Evolutionary conservation across 30 jellyfish, hydroid and myxozoan genomes (phyloP), one percentile per base, ranked within the genome.

Genomic region (Turritopsis dohrnii): DNA sequence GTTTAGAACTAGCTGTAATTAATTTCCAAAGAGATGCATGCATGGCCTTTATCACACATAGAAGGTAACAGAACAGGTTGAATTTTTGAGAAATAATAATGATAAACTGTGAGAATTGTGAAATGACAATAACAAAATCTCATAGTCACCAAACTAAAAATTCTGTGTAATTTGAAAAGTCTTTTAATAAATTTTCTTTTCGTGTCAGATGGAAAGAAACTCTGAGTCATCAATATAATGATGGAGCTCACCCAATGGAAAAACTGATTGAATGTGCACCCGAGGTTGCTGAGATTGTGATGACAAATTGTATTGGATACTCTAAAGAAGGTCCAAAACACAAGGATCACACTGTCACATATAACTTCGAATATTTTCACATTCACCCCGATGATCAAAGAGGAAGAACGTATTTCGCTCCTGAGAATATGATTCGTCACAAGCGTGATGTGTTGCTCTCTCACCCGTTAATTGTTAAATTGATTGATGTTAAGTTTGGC

Each of bases 1-100:
- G 99, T 79, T 81, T 94, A 29, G 99, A 94, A 82, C 71, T 88
- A 18, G 99, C 99, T 54, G 91, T 94, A 21, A 96, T 79, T 65
- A 88, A 94, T 81, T 74, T 53, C 66, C 94, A 94, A 22, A 87
- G 71, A 69, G 96, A 89, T n/a, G 94, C 87, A 20, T 94, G 99
- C 79, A 94, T 94, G 99, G 96, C 94, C 1, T 75, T 94, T n/a
- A 88, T 94, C 8, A 81, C 71, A 21, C 99, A 94, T 83, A 53
- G 88, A 28, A 94, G 99, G 99, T 94, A 72, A 19, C 8, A n/a
- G 9, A 7, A n/a, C 9, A 69, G 41, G 9, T 69, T 23, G 8
- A 9, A 69, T 1, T 69, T 69, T 9, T 9, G 28, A 77, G 0
- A 28, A 18, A 52, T 8, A 72, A 72, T 72, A 72, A 26, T 16